Conservation (phyloP, 2,113 vertebrate genomes). For the Tragelaphus strepsiceros region DNA sequence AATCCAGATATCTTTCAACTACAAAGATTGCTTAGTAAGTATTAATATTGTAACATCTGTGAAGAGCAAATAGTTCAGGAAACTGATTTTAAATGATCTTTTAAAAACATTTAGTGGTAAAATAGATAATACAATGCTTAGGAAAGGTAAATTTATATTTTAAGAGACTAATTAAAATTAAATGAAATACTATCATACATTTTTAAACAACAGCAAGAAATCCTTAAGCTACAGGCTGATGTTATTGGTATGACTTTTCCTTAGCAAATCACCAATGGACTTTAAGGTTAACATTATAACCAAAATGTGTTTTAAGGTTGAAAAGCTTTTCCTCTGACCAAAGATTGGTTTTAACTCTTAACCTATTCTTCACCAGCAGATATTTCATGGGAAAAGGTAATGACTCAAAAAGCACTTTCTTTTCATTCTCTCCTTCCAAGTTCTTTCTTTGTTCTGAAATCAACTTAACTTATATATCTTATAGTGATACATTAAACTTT, state of each 20-base stretch:
- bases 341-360: not conserved
- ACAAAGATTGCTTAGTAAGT: not conserved
- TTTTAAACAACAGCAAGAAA: not conserved
- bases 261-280: not conserved
- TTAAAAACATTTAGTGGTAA: not conserved
- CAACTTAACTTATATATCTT: not conserved
- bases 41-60: not conserved
- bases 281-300: not conserved
- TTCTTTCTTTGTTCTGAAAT: not conserved
- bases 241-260: not conserved
- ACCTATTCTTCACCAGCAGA: not conserved
- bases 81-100: not conserved
- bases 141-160: not conserved
- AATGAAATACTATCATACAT: not conserved
- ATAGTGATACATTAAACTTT: not conserved
- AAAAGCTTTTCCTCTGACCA: not conserved
- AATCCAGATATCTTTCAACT: not conserved
- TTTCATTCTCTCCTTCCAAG: slow-evolving; percentile 4
- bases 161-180: not conserved
- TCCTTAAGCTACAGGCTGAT: not conserved
- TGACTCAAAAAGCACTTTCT: slow-evolving; percentile 40
- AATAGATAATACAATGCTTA: not conserved
- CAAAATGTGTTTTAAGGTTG: not conserved
- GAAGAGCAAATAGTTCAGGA: not conserved
- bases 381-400: not conserved